phyloP scores from a whole-genome alignment of 2,888 invertebrate species.

The Drosophila yooni region DNA sequence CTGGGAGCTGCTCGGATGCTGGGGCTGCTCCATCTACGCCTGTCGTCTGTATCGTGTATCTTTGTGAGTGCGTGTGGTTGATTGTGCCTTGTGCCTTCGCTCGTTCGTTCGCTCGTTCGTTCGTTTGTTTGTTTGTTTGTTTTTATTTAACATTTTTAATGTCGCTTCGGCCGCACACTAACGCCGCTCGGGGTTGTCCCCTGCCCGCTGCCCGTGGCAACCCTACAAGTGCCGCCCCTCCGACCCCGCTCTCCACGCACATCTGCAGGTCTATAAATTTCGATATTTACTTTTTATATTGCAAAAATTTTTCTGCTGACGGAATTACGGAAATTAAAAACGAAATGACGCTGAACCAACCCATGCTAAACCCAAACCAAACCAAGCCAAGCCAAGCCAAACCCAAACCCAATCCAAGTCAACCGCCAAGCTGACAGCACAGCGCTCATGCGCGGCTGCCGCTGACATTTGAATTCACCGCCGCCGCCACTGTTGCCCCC shows the following conservation, averaged over 20 bases:
- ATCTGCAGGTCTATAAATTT: constrained; percentile 85
- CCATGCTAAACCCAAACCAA: constrained; percentile 42
- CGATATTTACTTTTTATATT: constrained; percentile 85
- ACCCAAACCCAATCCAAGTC: not conserved
- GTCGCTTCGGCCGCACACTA: constrained; percentile 75
- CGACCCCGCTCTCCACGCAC: constrained; percentile 39
- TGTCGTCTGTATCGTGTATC: constrained; percentile 17
- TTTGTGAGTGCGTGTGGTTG: constrained; percentile 42
- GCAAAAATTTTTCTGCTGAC: constrained; percentile 85
- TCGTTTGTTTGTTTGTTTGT: constrained; percentile 68
- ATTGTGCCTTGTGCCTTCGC: constrained; percentile 3
- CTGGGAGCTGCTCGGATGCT: constrained; percentile 13
- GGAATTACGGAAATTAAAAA: constrained; percentile 85
- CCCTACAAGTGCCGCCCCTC: constrained; percentile 19
- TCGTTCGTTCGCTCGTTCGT: constrained; percentile 18
- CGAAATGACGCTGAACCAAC: constrained; percentile 81
- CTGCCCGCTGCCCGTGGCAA: constrained; percentile 11
- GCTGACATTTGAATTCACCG: constrained; percentile 63
- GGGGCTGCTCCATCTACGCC: constrained; percentile 16
- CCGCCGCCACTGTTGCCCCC: not conserved
- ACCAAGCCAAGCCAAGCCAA: constrained; percentile 32
- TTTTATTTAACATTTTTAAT: constrained; percentile 84
- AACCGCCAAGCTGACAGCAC: constrained; percentile 3
- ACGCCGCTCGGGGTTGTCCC: constrained; percentile 27
- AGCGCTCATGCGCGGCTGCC: constrained; percentile 73